phyloP scores from a whole-genome alignment of 1,140 invertebrate species.

The Drosophila burlai region DNA sequence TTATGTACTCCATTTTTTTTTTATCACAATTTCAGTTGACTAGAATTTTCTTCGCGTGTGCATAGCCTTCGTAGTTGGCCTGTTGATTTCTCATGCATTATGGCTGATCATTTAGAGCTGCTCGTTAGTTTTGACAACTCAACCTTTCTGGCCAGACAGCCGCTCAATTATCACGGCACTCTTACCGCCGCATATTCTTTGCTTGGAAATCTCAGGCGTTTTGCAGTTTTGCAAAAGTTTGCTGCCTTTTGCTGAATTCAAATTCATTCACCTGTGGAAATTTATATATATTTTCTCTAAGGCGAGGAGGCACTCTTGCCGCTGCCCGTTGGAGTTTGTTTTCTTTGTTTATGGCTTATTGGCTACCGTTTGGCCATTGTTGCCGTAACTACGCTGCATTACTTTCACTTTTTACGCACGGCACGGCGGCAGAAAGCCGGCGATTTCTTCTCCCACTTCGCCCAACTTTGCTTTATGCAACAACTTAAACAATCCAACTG shows the following conservation, averaged over 20 bases:
- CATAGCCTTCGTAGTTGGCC: constrained; percentile 19
- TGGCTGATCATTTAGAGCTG: constrained; percentile 31
- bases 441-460: constrained; percentile 70
- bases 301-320: not conserved
- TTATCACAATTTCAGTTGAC: not conserved
- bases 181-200: constrained; percentile 12
- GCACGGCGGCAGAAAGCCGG: constrained; percentile 57
- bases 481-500: constrained; percentile 77
- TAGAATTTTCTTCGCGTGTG: not conserved
- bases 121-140: constrained; percentile 52
- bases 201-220: constrained; percentile 3
- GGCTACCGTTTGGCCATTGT: constrained; percentile 73
- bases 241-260: constrained; percentile 43
- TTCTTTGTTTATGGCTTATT: constrained; percentile 67
- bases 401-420: constrained; percentile 76
- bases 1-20: not conserved
- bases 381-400: constrained; percentile 58
- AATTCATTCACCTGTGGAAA: constrained; percentile 78
- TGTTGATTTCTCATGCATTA: constrained; percentile 28
- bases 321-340: constrained; percentile 41
- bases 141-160: constrained; percentile 27
- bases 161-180: constrained; percentile 15
- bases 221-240: constrained; percentile 13
- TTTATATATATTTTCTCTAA: constrained; percentile 50
- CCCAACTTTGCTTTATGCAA: constrained; percentile 71